Base-by-base conservation (phyloP, 2,797 vertebrate genomes). In the Leptodactylus fallax region DNA sequence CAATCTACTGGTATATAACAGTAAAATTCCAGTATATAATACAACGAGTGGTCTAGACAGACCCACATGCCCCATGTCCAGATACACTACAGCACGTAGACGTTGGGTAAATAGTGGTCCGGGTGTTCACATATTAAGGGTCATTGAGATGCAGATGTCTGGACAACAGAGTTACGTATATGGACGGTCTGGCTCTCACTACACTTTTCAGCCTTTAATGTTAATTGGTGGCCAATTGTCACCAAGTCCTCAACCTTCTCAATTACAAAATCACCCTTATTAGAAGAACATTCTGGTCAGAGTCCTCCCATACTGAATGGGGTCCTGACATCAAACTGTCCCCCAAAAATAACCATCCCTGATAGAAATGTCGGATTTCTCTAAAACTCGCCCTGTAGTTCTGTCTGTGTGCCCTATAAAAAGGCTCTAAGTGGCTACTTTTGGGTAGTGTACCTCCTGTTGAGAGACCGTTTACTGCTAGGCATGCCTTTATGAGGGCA, bases 101-200 rank as follows among this genome's bases (percentile, higher is more conserved):
- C 72, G n/a, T n/a, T 82, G 25, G 49, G 80, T 25, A 27, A 27
- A 69, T 82, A 82, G 47, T 69, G 80, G n/a, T n/a, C n/a, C n/a
- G n/a, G n/a, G 49, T 67, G 80, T 82, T 81, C 25, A 81, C n/a
- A 51, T 67, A 14, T 81, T 6, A n/a, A 27, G 19, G 63, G n/a
- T 25, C n/a, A 82, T 82, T 71, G 56, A 71, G n/a, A 83, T 83
- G n/a, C 25, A 71, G 81, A 83, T 71, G 49, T 55, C 47, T 51
- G 13, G 25, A 60, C 21, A 16, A 45, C 47, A 81, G 36, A 7
- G 12, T 45, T 53, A n/a, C 25, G 1, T 23, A 53, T 82, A 23
- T 53, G 23, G 12, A 55, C 61, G 8, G 80, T 23, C 13, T 36
- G 9, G 1, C 49, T 6, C 9, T 61, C 27, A 12, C 17, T 8